phyloP scores from a whole-genome alignment of 2,797 vertebrate genomes.

The Coregonus sp. region DNA sequence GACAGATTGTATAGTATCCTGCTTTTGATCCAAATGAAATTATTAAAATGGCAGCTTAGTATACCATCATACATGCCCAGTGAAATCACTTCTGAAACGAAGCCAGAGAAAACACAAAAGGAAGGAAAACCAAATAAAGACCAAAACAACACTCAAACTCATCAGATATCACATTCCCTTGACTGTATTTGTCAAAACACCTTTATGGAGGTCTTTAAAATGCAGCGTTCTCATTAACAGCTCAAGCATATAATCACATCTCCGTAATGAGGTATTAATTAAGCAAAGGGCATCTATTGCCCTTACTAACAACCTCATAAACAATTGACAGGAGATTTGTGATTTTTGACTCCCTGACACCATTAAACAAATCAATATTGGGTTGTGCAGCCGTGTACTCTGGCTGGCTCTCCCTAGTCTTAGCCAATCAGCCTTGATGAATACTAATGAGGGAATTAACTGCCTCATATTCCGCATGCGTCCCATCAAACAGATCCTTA shows the following conservation, averaged over 20 bases:
- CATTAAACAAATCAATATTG: slow-evolving; percentile 99
- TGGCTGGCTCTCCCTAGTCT: slow-evolving; percentile 90
- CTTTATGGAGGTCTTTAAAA: slow-evolving; percentile 78
- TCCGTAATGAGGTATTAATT: slow-evolving; percentile 99
- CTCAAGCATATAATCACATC: slow-evolving; percentile 99
- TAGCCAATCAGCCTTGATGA: slow-evolving; percentile 94
- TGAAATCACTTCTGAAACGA: slow-evolving; percentile 34
- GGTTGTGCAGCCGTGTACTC: slow-evolving; percentile 91
- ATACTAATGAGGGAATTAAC: slow-evolving; percentile 99
- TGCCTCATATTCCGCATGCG: slow-evolving; percentile 95
- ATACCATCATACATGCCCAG: slow-evolving; percentile 20
- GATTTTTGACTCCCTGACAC: slow-evolving; percentile 91
- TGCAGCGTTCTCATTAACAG: slow-evolving; percentile 89
- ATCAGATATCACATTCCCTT: slow-evolving; percentile 70
- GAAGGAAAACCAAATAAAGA: slow-evolving; percentile 57
- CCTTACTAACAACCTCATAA: slow-evolving; percentile 98
- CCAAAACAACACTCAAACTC: slow-evolving; percentile 54
- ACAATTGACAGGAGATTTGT: slow-evolving; percentile 99
- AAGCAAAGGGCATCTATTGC: slow-evolving; percentile 97
- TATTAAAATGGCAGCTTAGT: slow-evolving; percentile 11
- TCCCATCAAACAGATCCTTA: slow-evolving; percentile 99
- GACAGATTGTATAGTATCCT: not conserved
- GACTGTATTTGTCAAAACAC: slow-evolving; percentile 77
- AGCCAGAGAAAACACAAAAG: not conserved
- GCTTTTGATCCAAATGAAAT: not conserved